Evolutionary conservation across 2,888 invertebrate species (phyloP), one percentile per base, ranked within the genome.

Genomic region (Drosophila differens): DNA sequence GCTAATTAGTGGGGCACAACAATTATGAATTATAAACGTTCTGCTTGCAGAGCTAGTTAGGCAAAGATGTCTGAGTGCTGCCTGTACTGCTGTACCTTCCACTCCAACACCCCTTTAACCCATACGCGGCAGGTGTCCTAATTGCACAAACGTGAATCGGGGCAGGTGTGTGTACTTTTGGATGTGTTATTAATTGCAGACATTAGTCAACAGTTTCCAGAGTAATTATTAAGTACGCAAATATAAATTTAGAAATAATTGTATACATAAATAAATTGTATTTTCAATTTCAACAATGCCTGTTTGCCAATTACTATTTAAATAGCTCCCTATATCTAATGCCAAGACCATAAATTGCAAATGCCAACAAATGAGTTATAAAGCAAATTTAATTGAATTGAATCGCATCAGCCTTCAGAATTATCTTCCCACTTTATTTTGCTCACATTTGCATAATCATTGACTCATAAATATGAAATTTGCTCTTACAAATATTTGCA

Each of bases 1-100:
- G 83, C 76, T 87, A 83, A 83, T 83, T 83, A 79, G 71, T 63
- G 59, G 57, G 49, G 49, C 68, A 53, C 53, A 63, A 61, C 58
- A 76, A 74, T 72, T 84, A 79, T 86, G 82, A 83, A 74, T 64
- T 80, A 79, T 78, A 77, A 69, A 64, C 51, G 71, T 47, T 70
- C 14, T 39, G 30, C 30, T 30, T 41, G 65, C 25, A 52, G 39
- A 22, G 35, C 32, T 44, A 53, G 55, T 39, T 62, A 7, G 39
- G 41, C 58, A 41, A 30, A 49, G 49, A 16, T 49, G 51, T 9
- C 28, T 10, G 51, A 28, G 51, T 51, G 10, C 19, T 51, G 28
- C 10, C 28, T 47, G 47, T 14, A 4, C 22, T 16, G 14, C 16
- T 7, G 22, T 22, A 19, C 19, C 14, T 3, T 1, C 39, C 39